phyloP scores from a whole-genome alignment of 2,797 vertebrate genomes.

The Falco naumanni region DNA sequence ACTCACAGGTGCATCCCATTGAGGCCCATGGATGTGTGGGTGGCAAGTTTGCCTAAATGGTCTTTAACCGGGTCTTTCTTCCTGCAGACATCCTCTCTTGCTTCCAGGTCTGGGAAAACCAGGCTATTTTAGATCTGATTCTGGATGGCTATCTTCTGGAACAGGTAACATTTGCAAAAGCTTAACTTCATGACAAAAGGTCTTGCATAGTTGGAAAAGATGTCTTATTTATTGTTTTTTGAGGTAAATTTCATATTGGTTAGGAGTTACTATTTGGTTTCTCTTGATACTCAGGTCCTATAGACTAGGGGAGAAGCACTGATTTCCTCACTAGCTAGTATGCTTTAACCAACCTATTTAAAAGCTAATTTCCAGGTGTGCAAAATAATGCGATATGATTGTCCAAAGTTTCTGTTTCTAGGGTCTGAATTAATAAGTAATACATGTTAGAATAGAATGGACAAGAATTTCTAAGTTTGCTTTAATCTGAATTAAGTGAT shows the following conservation, averaged over 20 bases:
- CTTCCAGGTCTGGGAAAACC: background rate
- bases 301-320: background rate
- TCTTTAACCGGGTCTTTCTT: too few species aligned
- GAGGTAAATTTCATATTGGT: background rate
- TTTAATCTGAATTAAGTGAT: background rate
- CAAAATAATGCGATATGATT: background rate
- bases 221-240: background rate
- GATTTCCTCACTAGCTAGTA: background rate
- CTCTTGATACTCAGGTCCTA: background rate
- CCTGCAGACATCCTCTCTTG: too few species aligned
- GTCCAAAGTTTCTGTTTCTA: background rate
- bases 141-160: background rate
- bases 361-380: background rate
- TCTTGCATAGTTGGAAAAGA: background rate
- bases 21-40: too few species aligned
- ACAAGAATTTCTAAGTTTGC: background rate
- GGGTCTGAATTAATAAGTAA: background rate
- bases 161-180: background rate
- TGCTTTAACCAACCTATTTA: background rate
- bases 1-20: too few species aligned
- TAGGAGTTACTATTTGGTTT: background rate
- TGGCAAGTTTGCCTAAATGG: too few species aligned
- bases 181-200: background rate
- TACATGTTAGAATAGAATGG: background rate
- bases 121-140: background rate